Base-by-base conservation (phyloP, 2,888 invertebrate genomes). In the Auanema freiburgensis region DNA sequence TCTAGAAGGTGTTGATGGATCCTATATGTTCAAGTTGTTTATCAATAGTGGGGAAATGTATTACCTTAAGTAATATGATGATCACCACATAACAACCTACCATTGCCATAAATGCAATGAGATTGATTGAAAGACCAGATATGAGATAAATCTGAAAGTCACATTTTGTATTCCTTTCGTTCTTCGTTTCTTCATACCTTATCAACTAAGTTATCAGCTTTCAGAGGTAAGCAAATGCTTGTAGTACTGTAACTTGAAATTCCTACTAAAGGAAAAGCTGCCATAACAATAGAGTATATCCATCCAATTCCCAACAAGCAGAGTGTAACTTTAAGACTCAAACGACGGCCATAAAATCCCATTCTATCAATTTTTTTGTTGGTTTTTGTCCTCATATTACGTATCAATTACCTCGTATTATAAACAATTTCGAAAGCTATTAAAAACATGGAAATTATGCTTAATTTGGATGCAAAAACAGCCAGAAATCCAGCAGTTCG, bases 161-260 rank as follows among this genome's bases (percentile, higher is more conserved):
- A 1, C 23, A 18, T 2, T 24, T 55, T 55, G 14, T n/a, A 55
- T 6, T n/a, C 2, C 16, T n/a, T 52, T 50, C 12, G 52, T 8
- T 1, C 21, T 23, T n/a, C n/a, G 52, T 2, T 18, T 6, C 18
- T 23, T n/a, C 63, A 53, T 58, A 71, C 90, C 59, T 93, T 86
- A 73, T 93, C 91, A 42, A 89, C 89, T 1, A 90, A 87, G 21
- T 90, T 88, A 69, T 89, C 90, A 0, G 91, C 92, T 86, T 95
- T 93, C 85, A 97, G 94, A 0, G 97, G 97, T 73, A 97, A 87
- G 84, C 97, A 97, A 40, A 96, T 92, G 16, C 95, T 94, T 84
- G 95, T 96, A 85, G 93, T 94, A 65, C 94, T 89, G 86, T 96
- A 97, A 85, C 95, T 94, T 44, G 93, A 93, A 41, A 96, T 69